Evolutionary conservation across 1,140 invertebrate genomes (phyloP), one percentile per base, ranked within the genome.

Genomic region (Eupristina koningsbergeri): DNA sequence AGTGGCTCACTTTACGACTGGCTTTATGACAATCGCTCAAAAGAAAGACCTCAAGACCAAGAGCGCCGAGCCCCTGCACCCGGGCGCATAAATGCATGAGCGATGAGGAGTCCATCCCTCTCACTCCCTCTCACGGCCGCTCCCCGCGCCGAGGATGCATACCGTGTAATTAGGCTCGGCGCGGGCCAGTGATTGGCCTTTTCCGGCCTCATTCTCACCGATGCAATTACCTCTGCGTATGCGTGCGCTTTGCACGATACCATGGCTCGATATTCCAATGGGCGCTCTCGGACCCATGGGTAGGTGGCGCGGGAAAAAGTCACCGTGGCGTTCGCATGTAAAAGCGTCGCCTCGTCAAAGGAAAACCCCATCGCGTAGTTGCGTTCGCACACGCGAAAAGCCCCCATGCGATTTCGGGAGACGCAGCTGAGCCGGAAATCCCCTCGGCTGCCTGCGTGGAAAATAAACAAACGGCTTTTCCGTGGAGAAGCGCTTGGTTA

Each of bases 21-120:
- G 13, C 71, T 84, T 80, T 84, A 84, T 76, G 77, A 67, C 78
- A 77, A 81, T 76, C 77, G 83, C 41, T 80, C 83, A 64, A 74
- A 79, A 69, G 64, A 58, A 34, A 74, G 47, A 78, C 63, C 45
- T 77, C 64, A 34, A n/a, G 78, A 63, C 17, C n/a, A n/a, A n/a
- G 73, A 64, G 17, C 15, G 69, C 19, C 45, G 81, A 67, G 63
- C 22, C 58, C 41, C 11, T 67, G 71, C 31, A 50, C 53, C 45
- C 61, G 53, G 71, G n/a, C 53, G 71, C 26, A 58, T 69, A 80
- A 67, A 67, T 84, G 69, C 76, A 71, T 34, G 36, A 67, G 45
- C 81, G 75, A 83, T 83, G 73, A 77, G 76, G 67, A 77, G 71
- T 77, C 73, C 71, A 58, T 47, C 31, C 9, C 41, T 13, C 67